A percentile compares a stretch with the other conserved stretches of the same genome.
Evolutionary conservation across 2,888 invertebrate species (phyloP).

Genomic region (Thecocarcelia acutangulata): DNA sequence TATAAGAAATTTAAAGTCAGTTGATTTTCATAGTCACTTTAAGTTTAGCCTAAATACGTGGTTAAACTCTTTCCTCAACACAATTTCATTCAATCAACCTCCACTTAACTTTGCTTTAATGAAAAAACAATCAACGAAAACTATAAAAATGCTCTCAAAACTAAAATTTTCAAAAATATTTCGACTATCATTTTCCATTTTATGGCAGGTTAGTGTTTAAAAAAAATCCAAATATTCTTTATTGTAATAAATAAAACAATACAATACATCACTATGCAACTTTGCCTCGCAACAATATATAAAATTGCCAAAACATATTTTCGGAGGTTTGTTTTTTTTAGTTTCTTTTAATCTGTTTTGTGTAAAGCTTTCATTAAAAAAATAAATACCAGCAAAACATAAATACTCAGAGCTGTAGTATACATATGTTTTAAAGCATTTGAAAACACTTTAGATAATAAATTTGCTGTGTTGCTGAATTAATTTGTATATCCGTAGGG

Average conservation of each 20-base stretch:
- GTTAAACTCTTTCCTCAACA: no score
- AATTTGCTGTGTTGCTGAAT: slow-evolving; percentile 3
- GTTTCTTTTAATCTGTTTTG: background rate
- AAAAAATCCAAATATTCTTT: background rate
- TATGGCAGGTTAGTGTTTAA: background rate
- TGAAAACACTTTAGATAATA: slow-evolving; percentile 5
- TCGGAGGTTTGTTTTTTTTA: background rate
- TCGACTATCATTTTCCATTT: background rate
- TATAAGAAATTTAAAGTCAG: no score
- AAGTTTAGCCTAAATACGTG: background rate
- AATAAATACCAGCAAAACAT: background rate
- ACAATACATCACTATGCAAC: background rate
- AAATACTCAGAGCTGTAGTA: background rate
- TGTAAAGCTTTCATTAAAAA: background rate
- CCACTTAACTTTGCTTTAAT: slow-evolving; percentile 1
- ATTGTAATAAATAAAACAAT: slow-evolving; percentile 5
- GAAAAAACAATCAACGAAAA: background rate
- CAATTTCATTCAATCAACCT: background rate
- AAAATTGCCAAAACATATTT: slow-evolving; percentile 15
- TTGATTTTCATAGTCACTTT: no score
- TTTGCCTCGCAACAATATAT: slow-evolving; percentile 33
- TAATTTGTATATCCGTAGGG: slow-evolving; percentile 13
- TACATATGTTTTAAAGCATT: background rate
- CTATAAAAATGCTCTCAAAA: background rate
- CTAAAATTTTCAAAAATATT: background rate